Conservation (phyloP, 2,888 invertebrate species). For the Hydroisotoma schaefferi region DNA sequence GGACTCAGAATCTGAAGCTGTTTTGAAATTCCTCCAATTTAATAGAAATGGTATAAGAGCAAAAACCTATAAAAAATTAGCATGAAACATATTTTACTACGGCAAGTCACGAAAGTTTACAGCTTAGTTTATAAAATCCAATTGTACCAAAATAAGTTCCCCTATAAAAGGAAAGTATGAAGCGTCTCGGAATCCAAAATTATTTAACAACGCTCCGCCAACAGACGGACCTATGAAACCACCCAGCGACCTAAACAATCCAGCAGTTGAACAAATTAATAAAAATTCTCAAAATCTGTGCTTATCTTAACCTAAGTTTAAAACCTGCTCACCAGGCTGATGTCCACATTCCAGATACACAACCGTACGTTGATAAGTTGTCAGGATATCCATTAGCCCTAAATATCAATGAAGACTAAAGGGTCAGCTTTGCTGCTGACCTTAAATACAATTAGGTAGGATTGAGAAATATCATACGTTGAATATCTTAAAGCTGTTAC, state of each 20-base stretch:
- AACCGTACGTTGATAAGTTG: conserved; percentile 79
- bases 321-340: too few species aligned
- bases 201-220: conserved; percentile 69
- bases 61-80: not conserved
- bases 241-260: conserved; percentile 79
- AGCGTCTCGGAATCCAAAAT: conserved; percentile 66
- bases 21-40: not conserved
- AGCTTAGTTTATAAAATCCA: not conserved
- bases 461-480: conserved; percentile 71
- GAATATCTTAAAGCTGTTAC: conserved; percentile 75
- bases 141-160: not conserved
- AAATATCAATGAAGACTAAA: too few species aligned
- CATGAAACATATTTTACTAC: not conserved
- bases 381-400: conserved; percentile 74
- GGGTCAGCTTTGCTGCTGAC: too few species aligned
- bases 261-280: too few species aligned
- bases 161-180: conserved; percentile 66
- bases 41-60: not conserved
- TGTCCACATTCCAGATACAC: conserved; percentile 86
- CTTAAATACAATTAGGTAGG: too few species aligned
- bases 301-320: too few species aligned
- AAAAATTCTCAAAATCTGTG: too few species aligned
- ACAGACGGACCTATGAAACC: conserved; percentile 74
- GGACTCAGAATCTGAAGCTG: not conserved
- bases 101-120: not conserved